Conservation (phyloP, 2,113 vertebrate genomes). For the Chitala chitala region DNA sequence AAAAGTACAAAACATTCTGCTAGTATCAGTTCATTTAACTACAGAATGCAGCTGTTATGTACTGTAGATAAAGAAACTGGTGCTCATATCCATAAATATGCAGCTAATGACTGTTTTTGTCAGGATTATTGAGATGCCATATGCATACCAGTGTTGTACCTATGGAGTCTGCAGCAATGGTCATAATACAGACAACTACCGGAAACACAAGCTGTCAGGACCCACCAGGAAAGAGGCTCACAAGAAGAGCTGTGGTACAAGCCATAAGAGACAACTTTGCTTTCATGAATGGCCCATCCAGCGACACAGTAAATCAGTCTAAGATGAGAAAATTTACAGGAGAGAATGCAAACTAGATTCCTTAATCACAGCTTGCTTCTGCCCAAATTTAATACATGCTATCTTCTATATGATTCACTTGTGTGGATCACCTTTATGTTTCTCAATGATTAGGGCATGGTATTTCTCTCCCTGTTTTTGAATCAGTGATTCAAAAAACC, state of each 20-base stretch:
- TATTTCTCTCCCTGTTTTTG: no score
- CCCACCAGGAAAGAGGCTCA: constrained; percentile 71
- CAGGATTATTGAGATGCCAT: constrained; percentile 88
- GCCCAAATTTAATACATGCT: not conserved
- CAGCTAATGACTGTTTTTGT: no score
- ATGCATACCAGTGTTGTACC: constrained; percentile 89
- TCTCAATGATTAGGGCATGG: no score
- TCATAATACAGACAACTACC: constrained; percentile 66
- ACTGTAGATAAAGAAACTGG: no score
- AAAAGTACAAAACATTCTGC: no score
- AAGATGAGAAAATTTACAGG: no score
- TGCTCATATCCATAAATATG: no score
- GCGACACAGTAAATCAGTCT: not conserved
- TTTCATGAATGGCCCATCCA: constrained; percentile 62
- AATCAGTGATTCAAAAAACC: no score
- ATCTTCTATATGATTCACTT: no score
- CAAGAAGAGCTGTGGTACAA: constrained; percentile 72
- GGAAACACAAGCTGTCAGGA: constrained; percentile 64
- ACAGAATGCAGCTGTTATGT: no score
- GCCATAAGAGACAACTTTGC: constrained; percentile 68
- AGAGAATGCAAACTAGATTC: not conserved
- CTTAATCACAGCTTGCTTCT: not conserved
- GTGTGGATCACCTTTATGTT: no score
- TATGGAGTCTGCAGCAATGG: constrained; percentile 72
- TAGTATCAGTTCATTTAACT: no score